Evolutionary conservation across 2,113 vertebrate genomes (phyloP).

Genomic region (Bubo scandiacus): DNA sequence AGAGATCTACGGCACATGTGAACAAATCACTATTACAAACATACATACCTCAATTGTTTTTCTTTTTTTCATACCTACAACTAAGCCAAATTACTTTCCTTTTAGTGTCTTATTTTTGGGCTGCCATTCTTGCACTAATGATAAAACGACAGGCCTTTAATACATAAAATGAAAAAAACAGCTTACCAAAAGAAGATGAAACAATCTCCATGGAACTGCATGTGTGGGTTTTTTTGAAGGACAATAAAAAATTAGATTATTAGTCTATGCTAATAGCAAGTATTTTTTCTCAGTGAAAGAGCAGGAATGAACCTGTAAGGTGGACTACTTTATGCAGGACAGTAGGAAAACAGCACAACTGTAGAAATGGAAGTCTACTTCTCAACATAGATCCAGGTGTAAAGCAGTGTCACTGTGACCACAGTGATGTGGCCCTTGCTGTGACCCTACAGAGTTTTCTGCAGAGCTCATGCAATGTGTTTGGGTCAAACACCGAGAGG

Average conservation of each 20-base stretch:
- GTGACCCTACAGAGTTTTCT: neutral
- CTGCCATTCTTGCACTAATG: neutral
- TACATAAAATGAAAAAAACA: neutral
- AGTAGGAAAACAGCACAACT: neutral
- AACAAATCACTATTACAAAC: neutral
- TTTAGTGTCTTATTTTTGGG: neutral
- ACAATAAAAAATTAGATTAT: neutral
- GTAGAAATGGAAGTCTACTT: neutral
- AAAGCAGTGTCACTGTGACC: neutral
- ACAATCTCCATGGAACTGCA: neutral
- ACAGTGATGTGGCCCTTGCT: neutral
- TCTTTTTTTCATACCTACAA: neutral
- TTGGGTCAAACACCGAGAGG: neutral
- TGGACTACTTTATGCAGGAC: neutral
- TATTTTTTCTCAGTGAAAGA: neutral
- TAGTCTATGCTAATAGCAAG: neutral
- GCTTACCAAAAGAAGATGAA: neutral
- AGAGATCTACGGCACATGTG: neutral
- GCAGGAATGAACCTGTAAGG: neutral
- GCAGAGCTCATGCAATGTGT: neutral
- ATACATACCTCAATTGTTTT: neutral
- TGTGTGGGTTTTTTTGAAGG: rapidly evolving
- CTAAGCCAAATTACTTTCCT: neutral
- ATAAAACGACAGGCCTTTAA: neutral
- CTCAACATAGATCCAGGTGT: neutral